Percentiles rank a stretch among this genome's conserved stretches.
Evolutionary conservation across 2,888 invertebrate genomes (phyloP).

Genomic region (Dryocosmus kuriphilus): DNA sequence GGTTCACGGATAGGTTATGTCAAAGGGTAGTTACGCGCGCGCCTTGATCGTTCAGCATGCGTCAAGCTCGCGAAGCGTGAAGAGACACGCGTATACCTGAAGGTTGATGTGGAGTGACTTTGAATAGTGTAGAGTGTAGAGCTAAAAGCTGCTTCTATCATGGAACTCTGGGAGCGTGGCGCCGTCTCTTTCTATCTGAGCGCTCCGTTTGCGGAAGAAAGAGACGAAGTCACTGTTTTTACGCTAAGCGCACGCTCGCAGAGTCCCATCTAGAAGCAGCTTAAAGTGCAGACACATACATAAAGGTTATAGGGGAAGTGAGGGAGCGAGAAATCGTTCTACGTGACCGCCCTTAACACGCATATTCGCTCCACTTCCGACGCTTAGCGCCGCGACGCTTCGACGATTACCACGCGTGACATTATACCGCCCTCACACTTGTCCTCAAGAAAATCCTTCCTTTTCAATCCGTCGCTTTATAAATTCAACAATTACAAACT

Average conservation of each 20-base stretch:
- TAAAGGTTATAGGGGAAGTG: not conserved
- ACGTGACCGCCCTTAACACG: slow-evolving; percentile 51
- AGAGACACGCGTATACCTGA: slow-evolving; percentile 67
- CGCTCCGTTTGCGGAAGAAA: no score
- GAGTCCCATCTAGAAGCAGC: no score
- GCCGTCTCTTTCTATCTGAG: no score
- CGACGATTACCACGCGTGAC: slow-evolving; percentile 64
- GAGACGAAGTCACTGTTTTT: no score
- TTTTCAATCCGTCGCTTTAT: not conserved
- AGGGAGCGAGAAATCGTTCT: slow-evolving; percentile 50
- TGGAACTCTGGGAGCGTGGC: no score
- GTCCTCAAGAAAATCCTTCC: not conserved
- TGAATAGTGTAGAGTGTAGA: slow-evolving; percentile 38
- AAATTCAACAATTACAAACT: not conserved
- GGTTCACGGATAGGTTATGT: slow-evolving; percentile 43
- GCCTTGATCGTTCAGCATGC: slow-evolving; percentile 61
- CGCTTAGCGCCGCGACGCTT: slow-evolving; percentile 76
- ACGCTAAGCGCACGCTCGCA: no score
- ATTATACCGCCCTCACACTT: slow-evolving; percentile 66
- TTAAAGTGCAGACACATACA: no score
- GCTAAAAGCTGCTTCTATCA: no score
- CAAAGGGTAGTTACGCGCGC: slow-evolving; percentile 58
- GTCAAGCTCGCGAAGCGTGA: slow-evolving; percentile 70
- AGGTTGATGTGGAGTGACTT: slow-evolving; percentile 46
- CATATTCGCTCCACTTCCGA: slow-evolving; percentile 76